Percentiles rank a stretch among this genome's conserved stretches.
Evolutionary conservation across 1,140 invertebrate genomes (phyloP).

Genomic region (Chrysoperla carnea): DNA sequence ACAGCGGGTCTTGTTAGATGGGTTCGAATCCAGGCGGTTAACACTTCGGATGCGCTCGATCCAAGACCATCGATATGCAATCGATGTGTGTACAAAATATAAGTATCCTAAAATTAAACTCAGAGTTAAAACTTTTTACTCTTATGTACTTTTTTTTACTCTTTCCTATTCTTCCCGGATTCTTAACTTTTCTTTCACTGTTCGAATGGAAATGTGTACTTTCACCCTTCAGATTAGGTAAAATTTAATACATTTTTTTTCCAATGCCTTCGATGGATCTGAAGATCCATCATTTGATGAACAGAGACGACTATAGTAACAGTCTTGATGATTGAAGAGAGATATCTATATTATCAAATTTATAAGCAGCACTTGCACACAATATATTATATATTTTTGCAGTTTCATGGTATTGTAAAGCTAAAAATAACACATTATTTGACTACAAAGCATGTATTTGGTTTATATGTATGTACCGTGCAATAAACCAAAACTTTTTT

Average conservation of each 20-base stretch:
- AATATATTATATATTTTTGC: no score
- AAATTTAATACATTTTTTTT: background rate
- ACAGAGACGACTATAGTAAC: no score
- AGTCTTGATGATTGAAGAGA: no score
- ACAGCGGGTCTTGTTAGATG: constrained; percentile 35
- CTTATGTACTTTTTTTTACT: constrained; percentile 28
- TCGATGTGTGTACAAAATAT: constrained; percentile 49
- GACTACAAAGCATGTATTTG: no score
- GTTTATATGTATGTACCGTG: no score
- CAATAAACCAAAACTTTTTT: no score
- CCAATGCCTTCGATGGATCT: background rate
- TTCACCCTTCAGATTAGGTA: background rate
- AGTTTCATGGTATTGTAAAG: no score
- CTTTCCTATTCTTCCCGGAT: background rate
- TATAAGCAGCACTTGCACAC: no score
- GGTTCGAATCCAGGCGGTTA: constrained; percentile 45
- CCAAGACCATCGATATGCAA: constrained; percentile 48
- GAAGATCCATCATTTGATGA: background rate
- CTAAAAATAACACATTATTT: no score
- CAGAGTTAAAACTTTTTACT: background rate
- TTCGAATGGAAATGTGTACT: background rate
- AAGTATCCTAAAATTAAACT: constrained; percentile 17
- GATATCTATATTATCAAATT: no score
- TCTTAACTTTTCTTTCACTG: background rate
- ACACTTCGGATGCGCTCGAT: constrained; percentile 34